Conservation (phyloP, 2,113 vertebrate species). For the Machaerirhynchus nigripectus region DNA sequence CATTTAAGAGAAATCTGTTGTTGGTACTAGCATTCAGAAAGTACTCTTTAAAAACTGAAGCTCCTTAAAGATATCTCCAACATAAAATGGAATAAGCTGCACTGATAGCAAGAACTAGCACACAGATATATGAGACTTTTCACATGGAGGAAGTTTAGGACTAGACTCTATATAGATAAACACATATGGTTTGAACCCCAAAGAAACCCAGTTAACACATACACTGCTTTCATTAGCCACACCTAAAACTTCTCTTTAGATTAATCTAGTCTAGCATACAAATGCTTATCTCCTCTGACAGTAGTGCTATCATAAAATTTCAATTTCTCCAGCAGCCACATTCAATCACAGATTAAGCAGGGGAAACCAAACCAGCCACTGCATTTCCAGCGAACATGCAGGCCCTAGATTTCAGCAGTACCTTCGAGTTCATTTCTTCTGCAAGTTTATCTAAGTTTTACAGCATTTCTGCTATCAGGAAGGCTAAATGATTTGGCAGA, state of each 20-base stretch:
- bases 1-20: background rate
- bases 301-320: slow-evolving; percentile 59
- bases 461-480: slow-evolving; percentile 66
- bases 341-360: slow-evolving; percentile 44
- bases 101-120: background rate
- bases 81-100: background rate
- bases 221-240: slow-evolving; percentile 57
- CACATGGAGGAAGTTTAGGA: background rate
- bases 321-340: slow-evolving; percentile 54
- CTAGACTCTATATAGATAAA: slow-evolving; percentile 4
- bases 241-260: slow-evolving; percentile 55
- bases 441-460: slow-evolving; percentile 69
- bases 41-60: background rate
- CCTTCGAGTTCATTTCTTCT: slow-evolving; percentile 54
- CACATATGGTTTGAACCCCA: background rate
- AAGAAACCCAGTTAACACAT: slow-evolving; percentile 32
- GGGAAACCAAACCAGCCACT: slow-evolving; percentile 26
- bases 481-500: slow-evolving; percentile 67
- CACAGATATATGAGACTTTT: background rate
- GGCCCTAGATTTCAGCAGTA: slow-evolving; percentile 28
- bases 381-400: slow-evolving; percentile 22
- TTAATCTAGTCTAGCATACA: slow-evolving; percentile 54
- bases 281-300: slow-evolving; percentile 58
- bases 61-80: background rate
- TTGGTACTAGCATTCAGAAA: background rate